Evolutionary conservation across 2,888 invertebrate species (phyloP), one percentile per base, ranked within the genome.

Genomic region (Tiliacea aurago): DNA sequence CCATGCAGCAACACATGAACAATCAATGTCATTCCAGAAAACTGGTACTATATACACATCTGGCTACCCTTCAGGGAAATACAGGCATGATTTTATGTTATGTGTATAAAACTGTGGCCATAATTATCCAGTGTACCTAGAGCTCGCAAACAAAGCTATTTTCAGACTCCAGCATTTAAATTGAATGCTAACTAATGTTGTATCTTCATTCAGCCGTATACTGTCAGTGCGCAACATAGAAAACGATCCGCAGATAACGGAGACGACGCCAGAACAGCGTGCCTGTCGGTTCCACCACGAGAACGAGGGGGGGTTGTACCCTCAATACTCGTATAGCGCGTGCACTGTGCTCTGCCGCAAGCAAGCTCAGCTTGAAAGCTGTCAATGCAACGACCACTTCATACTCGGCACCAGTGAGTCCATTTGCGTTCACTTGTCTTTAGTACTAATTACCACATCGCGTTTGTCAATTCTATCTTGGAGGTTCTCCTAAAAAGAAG

Each of bases 301-400:
- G 91, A 97, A 97, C 69, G 92, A 96, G 65, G 93, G 97, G 15
- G 96, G 97, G 43, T 95, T 98, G 0, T 97, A 97, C 90, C 95
- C 96, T 0, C 94, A 96, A 75, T 98, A 98, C 89, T 98, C 98
- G 61, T 98, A 97, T 89, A 98, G 97, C 86, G 97, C 98, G 0
- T 98, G 98, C 87, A 97, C 97, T 0, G 97, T 98, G 0, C 97
- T 97, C 73, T 98, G 98, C 84, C 96, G 98, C 62, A 97, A 97
- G 90, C 94, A 95, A 76, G 97, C 97, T 0, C 97, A 98, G 87
- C 84, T 97, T 37, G 91, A 95, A 28, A 86, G 95, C 6, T 98
- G 98, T 88, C 96, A 97, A 65, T 98, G 98, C 91, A 97, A 97
- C 56, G 97, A 98, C 85, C 98, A 98, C 89, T 95, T 98, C 64